Evolutionary conservation across 1,140 invertebrate species (phyloP), one percentile per base, ranked within the genome.

Genomic region (Sitobion miscanthi): DNA sequence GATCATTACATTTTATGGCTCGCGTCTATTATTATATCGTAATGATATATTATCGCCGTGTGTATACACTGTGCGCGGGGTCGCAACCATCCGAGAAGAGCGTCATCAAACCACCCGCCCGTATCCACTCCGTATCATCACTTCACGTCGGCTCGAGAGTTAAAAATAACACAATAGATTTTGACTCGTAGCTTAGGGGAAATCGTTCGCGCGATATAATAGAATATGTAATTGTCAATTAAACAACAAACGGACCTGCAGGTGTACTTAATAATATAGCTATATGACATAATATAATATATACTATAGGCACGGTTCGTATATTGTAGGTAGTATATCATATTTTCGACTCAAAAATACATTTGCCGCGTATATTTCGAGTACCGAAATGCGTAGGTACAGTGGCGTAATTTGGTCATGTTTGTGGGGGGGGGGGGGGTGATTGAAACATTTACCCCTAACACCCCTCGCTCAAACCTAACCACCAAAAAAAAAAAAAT

Each of bases 141-240:
- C 77, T 77, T 85, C 77, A 38, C 35, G n/a, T 45, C 38, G 38
- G 35, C 35, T 85, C 42, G 38, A 85, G 42, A 42, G 83, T 45
- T 85, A 45, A 85, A 85, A 85, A 85, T 85, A 45, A 82, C 20
- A 83, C 77, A 83, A 83, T 83, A 9, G 77, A 83, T 38, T 83
- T 83, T 38, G 17, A 83, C 35, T 83, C 21, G 20, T 83, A 20
- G 35, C 21, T 83, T 83, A 38, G 35, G 77, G 77, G 77, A 83
- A 83, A 83, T 9, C 35, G 21, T 83, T 38, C n/a, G 62, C 62
- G n/a, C 1, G 30, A 0, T 20, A 77, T 77, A 77, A n/a, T 77
- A 35, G 30, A n/a, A 38, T 7, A 38, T 38, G 21, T 83, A 83
- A 83, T 83, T 38, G 77, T 83, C 35, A 83, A 38, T 83, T 83